Conservation (phyloP, 1,140 invertebrate species). For the Oreohelix idahoensis region DNA sequence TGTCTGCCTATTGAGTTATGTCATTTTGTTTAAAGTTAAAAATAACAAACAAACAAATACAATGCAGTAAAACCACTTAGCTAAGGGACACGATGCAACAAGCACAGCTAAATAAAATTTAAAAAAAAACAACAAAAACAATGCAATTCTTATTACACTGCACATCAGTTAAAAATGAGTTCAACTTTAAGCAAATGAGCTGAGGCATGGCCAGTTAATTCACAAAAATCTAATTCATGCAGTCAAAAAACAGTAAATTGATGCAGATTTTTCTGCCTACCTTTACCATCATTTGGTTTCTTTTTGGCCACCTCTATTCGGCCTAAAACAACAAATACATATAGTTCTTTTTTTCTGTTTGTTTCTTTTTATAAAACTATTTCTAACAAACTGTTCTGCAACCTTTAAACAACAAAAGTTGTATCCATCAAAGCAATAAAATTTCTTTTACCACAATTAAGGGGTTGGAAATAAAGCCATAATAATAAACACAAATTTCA, state of each 20-base stretch:
- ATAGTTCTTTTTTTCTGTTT: neutral
- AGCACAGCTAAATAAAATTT: neutral
- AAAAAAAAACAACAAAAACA: neutral
- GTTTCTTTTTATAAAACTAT: neutral
- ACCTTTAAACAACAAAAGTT: neutral
- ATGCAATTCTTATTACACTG: too few species aligned
- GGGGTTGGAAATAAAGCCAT: too few species aligned
- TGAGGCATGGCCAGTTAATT: neutral
- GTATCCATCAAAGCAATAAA: too few species aligned
- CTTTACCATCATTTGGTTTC: conserved; percentile 38
- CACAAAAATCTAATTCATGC: neutral
- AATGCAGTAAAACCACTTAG: neutral
- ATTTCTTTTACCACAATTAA: conserved; percentile 1
- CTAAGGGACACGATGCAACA: neutral
- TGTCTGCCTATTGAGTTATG: too few species aligned
- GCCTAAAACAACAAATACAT: conserved; percentile 32
- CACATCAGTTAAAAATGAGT: neutral
- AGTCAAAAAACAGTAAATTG: neutral
- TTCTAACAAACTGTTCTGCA: neutral
- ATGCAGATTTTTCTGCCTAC: conserved; percentile 27
- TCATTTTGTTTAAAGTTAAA: too few species aligned
- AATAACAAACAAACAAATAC: neutral
- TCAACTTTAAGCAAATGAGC: neutral
- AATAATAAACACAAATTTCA: too few species aligned
- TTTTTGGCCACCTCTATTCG: conserved; percentile 39